Percentiles rank a stretch among this genome's conserved stretches.
These are phyloP conservation scores for Todus mexicanus DNA, from an alignment of 2,797 vertebrate species.

Conservation along the genomic window DNA sequence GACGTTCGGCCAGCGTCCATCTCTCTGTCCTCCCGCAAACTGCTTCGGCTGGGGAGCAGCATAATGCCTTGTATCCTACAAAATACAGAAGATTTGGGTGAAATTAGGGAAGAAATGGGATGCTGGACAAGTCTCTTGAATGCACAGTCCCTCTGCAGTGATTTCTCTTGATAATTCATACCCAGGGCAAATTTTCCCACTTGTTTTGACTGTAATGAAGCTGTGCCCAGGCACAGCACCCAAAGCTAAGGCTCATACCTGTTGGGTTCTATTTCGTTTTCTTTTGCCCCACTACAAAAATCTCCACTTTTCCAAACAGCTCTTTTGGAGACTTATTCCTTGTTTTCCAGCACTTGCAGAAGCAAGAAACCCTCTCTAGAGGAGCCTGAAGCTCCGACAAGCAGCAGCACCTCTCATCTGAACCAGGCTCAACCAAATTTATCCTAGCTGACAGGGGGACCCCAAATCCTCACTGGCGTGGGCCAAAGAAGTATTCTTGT, in stretches of 20 bases:
- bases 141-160: background rate
- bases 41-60: background rate
- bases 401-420: background rate
- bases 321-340: background rate
- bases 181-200: background rate
- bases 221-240: background rate
- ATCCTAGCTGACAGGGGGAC: background rate
- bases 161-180: background rate
- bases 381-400: accelerated
- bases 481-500: background rate
- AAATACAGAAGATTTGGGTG: background rate
- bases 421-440: background rate
- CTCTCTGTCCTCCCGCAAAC: background rate
- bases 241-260: background rate
- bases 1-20: background rate
- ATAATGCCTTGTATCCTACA: background rate
- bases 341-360: background rate
- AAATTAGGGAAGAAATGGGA: background rate
- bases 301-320: background rate
- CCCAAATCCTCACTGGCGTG: background rate
- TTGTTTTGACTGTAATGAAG: background rate
- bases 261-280: background rate
- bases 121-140: background rate
- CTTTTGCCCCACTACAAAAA: background rate
- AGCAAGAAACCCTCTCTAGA: background rate